Base-by-base conservation (phyloP, 2,888 invertebrate genomes). In the Drosophila anceps region DNA sequence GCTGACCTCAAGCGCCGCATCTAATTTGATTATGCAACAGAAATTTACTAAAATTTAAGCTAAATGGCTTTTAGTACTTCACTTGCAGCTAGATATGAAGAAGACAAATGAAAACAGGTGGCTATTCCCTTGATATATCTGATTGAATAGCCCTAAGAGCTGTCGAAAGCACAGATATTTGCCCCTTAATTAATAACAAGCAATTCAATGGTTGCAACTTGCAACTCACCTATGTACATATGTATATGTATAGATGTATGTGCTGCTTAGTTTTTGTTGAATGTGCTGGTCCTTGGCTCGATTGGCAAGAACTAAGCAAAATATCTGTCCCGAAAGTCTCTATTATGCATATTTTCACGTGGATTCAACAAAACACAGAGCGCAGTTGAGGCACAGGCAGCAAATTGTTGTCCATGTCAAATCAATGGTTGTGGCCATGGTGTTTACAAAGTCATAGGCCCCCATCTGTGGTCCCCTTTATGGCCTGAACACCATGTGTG, bases 11-110 rank as follows among this genome's bases (percentile, higher is more conserved):
- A 37, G 60, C 29, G 48, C 46, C 63, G 27, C 76, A 86, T 81
- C 74, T 73, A 81, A 83, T 70, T 73, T 71, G 61, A 81, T 86
- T 79, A 69, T 63, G 61, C 46, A 54, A 51, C 10, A 41, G 27
- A 50, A 54, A 64, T 50, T 58, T 37, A 53, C 59, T 65, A 41
- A 51, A 58, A 46, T 53, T 51, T 39, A 18, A 48, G 33, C 58
- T 20, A 20, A 12, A 48, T 15, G 33, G 1, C 12, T 27, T 33
- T n/a, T 4, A 12, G n/a, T 13, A 58, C 44, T 58, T 8, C 33
- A 43, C 15, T 10, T 39, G 27, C 53, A 61, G 12, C 20, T 13
- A 15, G 6, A 35, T 6, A 9, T 3, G 37, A 53, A 41, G 46
- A 18, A 37, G 41, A 37, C 57, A 41, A 39, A 33, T 39, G 33